Evolutionary conservation across 2,113 vertebrate genomes (phyloP).

Genomic region (Sitta europaea): DNA sequence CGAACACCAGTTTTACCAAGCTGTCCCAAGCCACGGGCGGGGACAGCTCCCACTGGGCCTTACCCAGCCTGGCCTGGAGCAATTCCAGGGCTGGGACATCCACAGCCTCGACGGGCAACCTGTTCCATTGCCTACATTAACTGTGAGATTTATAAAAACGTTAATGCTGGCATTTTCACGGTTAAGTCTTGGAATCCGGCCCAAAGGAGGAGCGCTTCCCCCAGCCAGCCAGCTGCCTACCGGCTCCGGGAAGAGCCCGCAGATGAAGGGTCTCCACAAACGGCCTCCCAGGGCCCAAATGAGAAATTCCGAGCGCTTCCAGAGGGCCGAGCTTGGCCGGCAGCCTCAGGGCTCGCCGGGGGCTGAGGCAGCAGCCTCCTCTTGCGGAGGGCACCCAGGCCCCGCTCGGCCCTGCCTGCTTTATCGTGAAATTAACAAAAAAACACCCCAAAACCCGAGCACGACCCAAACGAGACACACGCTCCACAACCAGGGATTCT

Average conservation of each 20-base stretch:
- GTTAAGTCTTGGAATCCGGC: background rate
- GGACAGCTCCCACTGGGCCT: background rate
- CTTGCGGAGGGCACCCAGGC: background rate
- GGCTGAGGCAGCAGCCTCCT: background rate
- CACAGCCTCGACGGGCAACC: background rate
- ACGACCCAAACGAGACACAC: rapidly evolving
- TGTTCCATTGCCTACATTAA: too few relatives aligned
- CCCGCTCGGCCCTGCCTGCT: background rate
- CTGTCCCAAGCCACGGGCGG: background rate
- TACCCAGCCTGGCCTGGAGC: background rate
- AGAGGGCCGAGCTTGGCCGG: rapidly evolving
- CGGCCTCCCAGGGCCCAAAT: rapidly evolving
- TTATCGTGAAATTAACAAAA: rapidly evolving
- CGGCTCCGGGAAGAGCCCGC: rapidly evolving
- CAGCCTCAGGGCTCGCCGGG: background rate
- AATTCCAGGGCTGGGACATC: background rate
- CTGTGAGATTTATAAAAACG: background rate
- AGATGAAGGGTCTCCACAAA: rapidly evolving
- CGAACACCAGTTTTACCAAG: background rate
- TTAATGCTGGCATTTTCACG: background rate
- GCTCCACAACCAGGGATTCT: rapidly evolving
- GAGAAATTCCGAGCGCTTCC: rapidly evolving
- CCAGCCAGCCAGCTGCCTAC: background rate
- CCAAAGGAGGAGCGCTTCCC: background rate
- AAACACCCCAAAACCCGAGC: rapidly evolving